Percentiles rank a stretch among this genome's conserved stretches.
These are phyloP conservation scores for Harlomillsia oculata DNA, from an alignment of 1,140 invertebrate genomes.

Conservation along the genomic window DNA sequence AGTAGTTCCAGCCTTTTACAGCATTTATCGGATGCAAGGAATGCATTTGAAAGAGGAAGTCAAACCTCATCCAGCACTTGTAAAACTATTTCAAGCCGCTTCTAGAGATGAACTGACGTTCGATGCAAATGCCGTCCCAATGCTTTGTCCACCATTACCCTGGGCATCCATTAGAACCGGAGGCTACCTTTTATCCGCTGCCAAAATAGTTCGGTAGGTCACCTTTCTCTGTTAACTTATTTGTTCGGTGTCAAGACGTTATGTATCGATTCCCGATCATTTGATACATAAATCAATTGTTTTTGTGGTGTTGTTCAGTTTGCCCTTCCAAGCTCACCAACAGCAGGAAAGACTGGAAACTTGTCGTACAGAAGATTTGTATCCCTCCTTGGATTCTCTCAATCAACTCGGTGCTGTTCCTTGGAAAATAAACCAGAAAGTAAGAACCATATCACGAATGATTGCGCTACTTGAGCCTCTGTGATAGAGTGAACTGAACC, in stretches of 20 bases:
- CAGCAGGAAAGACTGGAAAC: slow-evolving; percentile 54
- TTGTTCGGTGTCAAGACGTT: not conserved
- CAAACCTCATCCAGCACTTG: slow-evolving; percentile 70
- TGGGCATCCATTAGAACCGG: slow-evolving; percentile 59
- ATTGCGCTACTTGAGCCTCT: too few species aligned
- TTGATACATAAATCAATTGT: slow-evolving; percentile 9
- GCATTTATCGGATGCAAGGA: slow-evolving; percentile 60
- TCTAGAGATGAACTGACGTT: slow-evolving; percentile 58
- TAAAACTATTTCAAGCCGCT: slow-evolving; percentile 56
- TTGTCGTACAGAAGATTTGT: slow-evolving; percentile 52
- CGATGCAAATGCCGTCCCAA: slow-evolving; percentile 59
- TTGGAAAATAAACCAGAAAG: slow-evolving; percentile 76
- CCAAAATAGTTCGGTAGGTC: slow-evolving; percentile 52
- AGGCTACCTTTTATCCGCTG: slow-evolving; percentile 62
- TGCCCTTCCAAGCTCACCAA: slow-evolving; percentile 46
- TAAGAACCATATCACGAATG: too few species aligned
- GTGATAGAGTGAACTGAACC: too few species aligned
- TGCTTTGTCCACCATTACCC: slow-evolving; percentile 67
- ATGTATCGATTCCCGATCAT: slow-evolving; percentile 14
- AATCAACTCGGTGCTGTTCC: slow-evolving; percentile 82
- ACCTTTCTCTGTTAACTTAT: not conserved
- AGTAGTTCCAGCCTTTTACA: slow-evolving; percentile 67
- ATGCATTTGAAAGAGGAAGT: slow-evolving; percentile 59
- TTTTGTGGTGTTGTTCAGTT: slow-evolving; percentile 36
- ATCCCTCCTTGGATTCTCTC: slow-evolving; percentile 76